Conservation (phyloP, 1,140 invertebrate genomes). For the Bombus picipes region DNA sequence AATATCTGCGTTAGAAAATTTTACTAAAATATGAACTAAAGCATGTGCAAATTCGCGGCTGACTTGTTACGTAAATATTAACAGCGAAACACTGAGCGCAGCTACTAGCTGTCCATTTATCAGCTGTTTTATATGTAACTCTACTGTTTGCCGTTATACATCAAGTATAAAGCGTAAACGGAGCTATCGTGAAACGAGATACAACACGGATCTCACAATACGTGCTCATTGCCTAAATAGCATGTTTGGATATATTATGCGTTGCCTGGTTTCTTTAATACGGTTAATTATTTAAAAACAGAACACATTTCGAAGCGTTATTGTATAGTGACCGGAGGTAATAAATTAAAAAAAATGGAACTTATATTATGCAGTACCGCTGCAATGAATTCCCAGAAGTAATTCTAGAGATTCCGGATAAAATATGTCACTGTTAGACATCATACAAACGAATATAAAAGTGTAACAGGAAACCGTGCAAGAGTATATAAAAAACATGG, state of each 20-base stretch:
- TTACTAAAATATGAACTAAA: background rate
- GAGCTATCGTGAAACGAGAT: slow-evolving; percentile 37
- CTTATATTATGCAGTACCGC: background rate
- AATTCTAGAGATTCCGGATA: background rate
- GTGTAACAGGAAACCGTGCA: background rate
- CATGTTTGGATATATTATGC: slow-evolving; percentile 7
- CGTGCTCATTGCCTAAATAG: slow-evolving; percentile 28
- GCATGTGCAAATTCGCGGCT: background rate
- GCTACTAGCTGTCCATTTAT: slow-evolving; percentile 28
- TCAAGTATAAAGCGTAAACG: slow-evolving; percentile 27
- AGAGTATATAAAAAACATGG: background rate
- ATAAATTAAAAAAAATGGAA: background rate
- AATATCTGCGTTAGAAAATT: background rate
- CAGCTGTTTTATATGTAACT: slow-evolving; percentile 47
- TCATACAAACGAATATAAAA: background rate
- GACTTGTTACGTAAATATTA: slow-evolving; percentile 20
- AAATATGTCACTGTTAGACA: background rate
- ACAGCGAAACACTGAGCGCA: background rate
- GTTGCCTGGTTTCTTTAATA: background rate
- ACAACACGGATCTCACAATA: slow-evolving; percentile 35
- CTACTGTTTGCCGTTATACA: slow-evolving; percentile 34
- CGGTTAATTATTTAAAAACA: background rate
- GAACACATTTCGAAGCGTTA: background rate
- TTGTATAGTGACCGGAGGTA: no score
- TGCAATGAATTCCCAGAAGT: background rate